Percentiles rank a stretch among this genome's conserved stretches.
These are phyloP conservation scores for Spicauda simplicius DNA, from an alignment of 2,888 invertebrate genomes.

Conservation along the genomic window DNA sequence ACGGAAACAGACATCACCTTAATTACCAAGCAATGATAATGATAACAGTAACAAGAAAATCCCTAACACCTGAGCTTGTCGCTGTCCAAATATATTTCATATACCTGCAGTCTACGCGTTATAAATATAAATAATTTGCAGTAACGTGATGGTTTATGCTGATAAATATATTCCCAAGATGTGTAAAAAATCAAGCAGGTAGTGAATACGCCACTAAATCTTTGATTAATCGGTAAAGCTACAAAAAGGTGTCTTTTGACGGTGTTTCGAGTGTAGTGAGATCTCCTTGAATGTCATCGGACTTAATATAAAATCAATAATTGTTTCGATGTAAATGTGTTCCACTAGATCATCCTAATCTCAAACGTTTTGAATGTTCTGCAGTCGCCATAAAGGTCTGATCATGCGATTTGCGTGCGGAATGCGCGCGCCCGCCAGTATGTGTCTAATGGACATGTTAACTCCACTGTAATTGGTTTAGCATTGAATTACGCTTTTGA, in stretches of 20 bases:
- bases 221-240: constrained; percentile 27
- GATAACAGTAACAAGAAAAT: constrained; percentile 7
- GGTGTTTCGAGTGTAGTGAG: constrained; percentile 1
- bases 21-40: not conserved
- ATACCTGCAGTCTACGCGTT: not conserved
- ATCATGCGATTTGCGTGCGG: constrained; percentile 26
- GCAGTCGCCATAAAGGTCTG: not conserved
- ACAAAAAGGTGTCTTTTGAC: constrained; percentile 31
- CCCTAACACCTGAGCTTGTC: constrained; percentile 7
- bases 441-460: constrained; percentile 33
- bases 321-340: not conserved
- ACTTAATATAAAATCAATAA: not conserved
- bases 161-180: constrained; percentile 29
- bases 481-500: constrained; percentile 35
- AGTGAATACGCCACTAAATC: constrained; percentile 42
- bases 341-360: not conserved
- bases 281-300: not conserved
- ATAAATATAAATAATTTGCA: constrained; percentile 19
- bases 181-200: constrained; percentile 39
- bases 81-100: not conserved
- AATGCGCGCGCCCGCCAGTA: constrained; percentile 19
- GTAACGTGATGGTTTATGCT: constrained; percentile 22
- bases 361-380: not conserved
- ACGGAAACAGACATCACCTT: not conserved
- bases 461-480: constrained; percentile 31